A percentile compares a stretch with the other conserved stretches of the same genome.
Evolutionary conservation across 1,140 invertebrate species (phyloP).

Genomic region (Drosophila pseudoobscura): DNA sequence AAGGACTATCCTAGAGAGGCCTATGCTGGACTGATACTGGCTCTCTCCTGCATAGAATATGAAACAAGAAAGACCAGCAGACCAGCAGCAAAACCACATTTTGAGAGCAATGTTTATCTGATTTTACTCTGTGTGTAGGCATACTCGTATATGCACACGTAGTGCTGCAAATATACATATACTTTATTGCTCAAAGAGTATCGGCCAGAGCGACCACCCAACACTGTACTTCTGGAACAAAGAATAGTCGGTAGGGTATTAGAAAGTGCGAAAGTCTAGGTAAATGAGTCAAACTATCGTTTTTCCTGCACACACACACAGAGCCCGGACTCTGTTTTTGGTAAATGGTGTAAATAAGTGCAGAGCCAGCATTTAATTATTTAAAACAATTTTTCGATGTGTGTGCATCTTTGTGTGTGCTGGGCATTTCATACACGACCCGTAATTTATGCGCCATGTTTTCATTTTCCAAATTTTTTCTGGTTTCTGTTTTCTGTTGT

Average conservation of each 20-base stretch:
- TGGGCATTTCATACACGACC: slow-evolving; percentile 1
- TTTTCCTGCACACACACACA: too few relatives aligned
- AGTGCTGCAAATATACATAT: too few relatives aligned
- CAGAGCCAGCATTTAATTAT: slow-evolving; percentile 57
- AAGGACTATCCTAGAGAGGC: not conserved
- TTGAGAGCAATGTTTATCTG: slow-evolving; percentile 33
- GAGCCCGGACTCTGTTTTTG: slow-evolving; percentile 1
- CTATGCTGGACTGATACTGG: too few relatives aligned
- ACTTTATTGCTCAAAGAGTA: too few relatives aligned
- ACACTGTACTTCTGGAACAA: too few relatives aligned
- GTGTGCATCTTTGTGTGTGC: slow-evolving; percentile 15
- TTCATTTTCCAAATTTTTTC: slow-evolving; percentile 21
- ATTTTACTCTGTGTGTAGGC: slow-evolving; percentile 26
- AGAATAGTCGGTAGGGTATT: not conserved
- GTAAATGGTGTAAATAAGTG: slow-evolving; percentile 44
- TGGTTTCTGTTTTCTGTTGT: not conserved
- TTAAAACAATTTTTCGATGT: slow-evolving; percentile 49
- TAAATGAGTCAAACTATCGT: too few relatives aligned
- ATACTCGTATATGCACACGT: not conserved
- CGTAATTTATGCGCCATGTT: slow-evolving; percentile 48
- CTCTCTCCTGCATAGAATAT: not conserved
- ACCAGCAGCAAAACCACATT: slow-evolving; percentile 16
- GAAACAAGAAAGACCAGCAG: slow-evolving; percentile 14
- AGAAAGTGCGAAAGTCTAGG: not conserved
- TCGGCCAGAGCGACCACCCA: too few relatives aligned